These are phyloP conservation scores for Leptonema lineaticorne DNA, from an alignment of 1,140 invertebrate genomes.

Conservation along the genomic window DNA sequence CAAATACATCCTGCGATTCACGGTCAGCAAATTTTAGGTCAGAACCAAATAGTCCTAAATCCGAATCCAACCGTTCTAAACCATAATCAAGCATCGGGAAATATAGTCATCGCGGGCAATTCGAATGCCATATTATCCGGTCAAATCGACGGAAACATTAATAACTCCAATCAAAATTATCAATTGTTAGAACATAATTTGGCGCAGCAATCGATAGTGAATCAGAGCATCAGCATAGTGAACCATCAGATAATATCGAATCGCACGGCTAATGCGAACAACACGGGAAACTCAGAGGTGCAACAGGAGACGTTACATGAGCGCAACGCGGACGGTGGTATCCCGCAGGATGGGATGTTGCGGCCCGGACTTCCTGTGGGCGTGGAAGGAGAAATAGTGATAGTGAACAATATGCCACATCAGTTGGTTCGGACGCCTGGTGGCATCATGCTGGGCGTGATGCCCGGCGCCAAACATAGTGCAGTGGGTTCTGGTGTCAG, in stretches of 20 bases:
- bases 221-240: conserved; percentile 56
- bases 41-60: conserved; percentile 41
- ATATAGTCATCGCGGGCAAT: conserved; percentile 41
- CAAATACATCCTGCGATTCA: conserved; percentile 24
- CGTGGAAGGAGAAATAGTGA: conserved; percentile 33
- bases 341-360: conserved; percentile 19
- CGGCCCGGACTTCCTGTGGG: conserved; percentile 23
- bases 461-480: conserved; percentile 44
- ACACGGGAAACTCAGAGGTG: neutral
- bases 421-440: conserved; percentile 53
- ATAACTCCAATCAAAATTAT: conserved; percentile 54
- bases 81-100: conserved; percentile 47
- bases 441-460: conserved; percentile 53
- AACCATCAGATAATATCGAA: conserved; percentile 47
- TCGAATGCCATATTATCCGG: conserved; percentile 23
- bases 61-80: conserved; percentile 44
- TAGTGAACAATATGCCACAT: conserved; percentile 42
- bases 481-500: conserved; percentile 39
- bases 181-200: conserved; percentile 56
- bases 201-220: conserved; percentile 55
- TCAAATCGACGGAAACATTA: conserved; percentile 17
- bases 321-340: neutral
- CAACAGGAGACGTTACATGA: neutral
- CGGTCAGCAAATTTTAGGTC: conserved; percentile 30
- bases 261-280: neutral